Percentiles rank a stretch among this genome's conserved stretches.
phyloP scores from a whole-genome alignment of 2,888 invertebrate genomes.

The Cabera pusaria region DNA sequence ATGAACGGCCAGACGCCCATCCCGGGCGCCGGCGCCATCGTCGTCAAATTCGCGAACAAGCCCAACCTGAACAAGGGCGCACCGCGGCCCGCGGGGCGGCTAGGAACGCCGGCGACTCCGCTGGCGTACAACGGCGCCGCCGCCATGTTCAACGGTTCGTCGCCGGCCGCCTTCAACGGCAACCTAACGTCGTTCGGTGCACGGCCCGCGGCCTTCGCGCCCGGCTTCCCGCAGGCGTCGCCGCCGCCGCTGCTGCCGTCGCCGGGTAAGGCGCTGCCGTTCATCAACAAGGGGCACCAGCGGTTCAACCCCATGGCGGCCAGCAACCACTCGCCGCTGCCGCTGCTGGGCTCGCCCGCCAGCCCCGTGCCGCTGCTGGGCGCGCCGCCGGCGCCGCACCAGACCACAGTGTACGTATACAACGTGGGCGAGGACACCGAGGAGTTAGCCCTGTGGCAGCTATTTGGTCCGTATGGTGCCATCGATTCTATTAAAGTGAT shows the following conservation, averaged over 20 bases:
- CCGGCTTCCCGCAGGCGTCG: slow-evolving; percentile 71
- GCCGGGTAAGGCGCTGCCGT: slow-evolving; percentile 77
- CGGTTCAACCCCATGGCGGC: slow-evolving; percentile 80
- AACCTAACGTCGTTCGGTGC: slow-evolving; percentile 67
- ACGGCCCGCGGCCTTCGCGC: slow-evolving; percentile 63
- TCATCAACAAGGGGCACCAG: slow-evolving; percentile 79
- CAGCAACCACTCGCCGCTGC: slow-evolving; percentile 69
- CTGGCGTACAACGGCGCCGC: slow-evolving; percentile 69
- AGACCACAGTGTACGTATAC: slow-evolving; percentile 81
- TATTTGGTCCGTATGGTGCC: slow-evolving; percentile 80
- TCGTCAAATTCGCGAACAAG: slow-evolving; percentile 79
- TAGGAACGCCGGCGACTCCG: slow-evolving; percentile 55
- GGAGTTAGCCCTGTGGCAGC: slow-evolving; percentile 79
- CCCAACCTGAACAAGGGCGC: slow-evolving; percentile 72
- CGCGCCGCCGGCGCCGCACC: slow-evolving; percentile 64
- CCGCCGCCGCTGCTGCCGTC: slow-evolving; percentile 77
- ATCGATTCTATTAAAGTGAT: slow-evolving; percentile 82
- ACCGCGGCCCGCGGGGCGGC: slow-evolving; percentile 61
- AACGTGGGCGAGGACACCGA: slow-evolving; percentile 80
- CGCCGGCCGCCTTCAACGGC: slow-evolving; percentile 69
- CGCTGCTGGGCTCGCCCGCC: slow-evolving; percentile 70
- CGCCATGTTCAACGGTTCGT: slow-evolving; percentile 68
- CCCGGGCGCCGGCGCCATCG: slow-evolving; percentile 69
- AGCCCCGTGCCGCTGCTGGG: slow-evolving; percentile 72
- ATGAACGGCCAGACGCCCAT: slow-evolving; percentile 75